phyloP scores from a whole-genome alignment of 1,140 invertebrate species.

The Globodera rostochiensis region DNA sequence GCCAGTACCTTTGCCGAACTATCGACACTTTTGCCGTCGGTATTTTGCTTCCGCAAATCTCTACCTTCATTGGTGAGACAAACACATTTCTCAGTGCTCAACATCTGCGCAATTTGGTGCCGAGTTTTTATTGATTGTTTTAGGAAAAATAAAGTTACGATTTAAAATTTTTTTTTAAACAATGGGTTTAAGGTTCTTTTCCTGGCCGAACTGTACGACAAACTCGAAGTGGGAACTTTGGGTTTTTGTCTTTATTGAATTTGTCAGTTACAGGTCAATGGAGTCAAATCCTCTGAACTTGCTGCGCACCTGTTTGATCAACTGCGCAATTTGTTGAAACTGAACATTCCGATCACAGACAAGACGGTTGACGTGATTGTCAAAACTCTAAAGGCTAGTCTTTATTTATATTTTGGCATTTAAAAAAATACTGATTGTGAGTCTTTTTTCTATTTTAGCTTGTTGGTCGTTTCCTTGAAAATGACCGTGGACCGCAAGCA shows the following conservation, averaged over 20 bases:
- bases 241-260: background rate
- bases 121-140: background rate
- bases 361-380: conserved; percentile 12
- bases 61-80: conserved; percentile 14
- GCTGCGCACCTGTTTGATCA: conserved; percentile 25
- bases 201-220: conserved; percentile 36
- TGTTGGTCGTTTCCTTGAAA: conserved; percentile 30
- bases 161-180: background rate
- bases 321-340: conserved; percentile 15
- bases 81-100: conserved; percentile 6
- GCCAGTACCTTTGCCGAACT: conserved; percentile 27
- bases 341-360: conserved; percentile 14
- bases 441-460: conserved; percentile 3
- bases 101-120: conserved; percentile 18
- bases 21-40: conserved; percentile 11
- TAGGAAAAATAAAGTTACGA: too few relatives aligned
- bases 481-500: conserved; percentile 27
- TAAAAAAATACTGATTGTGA: background rate
- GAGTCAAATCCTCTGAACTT: conserved; percentile 24
- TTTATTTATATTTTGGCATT: conserved; percentile 11
- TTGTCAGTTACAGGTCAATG: conserved; percentile 17
- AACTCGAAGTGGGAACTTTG: conserved; percentile 27
- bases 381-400: conserved; percentile 21
- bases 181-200: conserved; percentile 1
- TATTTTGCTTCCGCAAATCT: conserved; percentile 20